A percentile compares a stretch with the other conserved stretches of the same genome.
Evolutionary conservation across 2,797 vertebrate species (phyloP).

Genomic region (Gambusia yucatana): DNA sequence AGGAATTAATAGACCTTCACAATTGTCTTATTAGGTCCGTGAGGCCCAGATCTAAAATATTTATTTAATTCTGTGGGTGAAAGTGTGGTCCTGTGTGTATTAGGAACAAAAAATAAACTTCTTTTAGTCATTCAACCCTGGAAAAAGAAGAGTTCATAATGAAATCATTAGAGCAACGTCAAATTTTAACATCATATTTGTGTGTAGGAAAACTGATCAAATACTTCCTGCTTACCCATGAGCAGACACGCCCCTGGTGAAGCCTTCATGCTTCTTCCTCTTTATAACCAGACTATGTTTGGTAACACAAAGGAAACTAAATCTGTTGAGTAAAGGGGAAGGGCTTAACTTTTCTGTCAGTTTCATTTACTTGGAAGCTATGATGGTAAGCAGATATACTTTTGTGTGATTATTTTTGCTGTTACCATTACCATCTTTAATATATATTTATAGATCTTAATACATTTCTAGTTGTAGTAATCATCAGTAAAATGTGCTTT

Average conservation of each 20-base stretch:
- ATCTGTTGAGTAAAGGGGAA: too few species aligned
- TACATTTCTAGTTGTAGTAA: too few species aligned
- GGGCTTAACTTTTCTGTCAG: too few species aligned
- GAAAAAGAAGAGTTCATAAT: neutral
- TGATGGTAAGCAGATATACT: too few species aligned
- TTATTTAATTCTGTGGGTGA: neutral
- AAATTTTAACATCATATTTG: neutral
- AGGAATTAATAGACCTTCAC: neutral
- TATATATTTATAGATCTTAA: too few species aligned
- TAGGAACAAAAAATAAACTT: neutral
- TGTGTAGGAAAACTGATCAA: neutral
- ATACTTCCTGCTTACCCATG: neutral
- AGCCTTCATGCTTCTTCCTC: neutral
- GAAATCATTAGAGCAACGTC: neutral
- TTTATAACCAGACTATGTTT: rapidly evolving
- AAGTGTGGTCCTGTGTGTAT: neutral
- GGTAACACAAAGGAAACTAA: too few species aligned
- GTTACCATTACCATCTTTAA: too few species aligned
- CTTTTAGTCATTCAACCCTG: neutral
- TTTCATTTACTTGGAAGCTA: too few species aligned
- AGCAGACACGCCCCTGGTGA: neutral
- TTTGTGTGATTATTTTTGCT: too few species aligned
- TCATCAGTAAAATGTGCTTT: too few species aligned
- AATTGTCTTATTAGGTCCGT: neutral
- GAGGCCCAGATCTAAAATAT: neutral